Conservation (phyloP, 2,888 invertebrate species). For the Poecilus cupreus region DNA sequence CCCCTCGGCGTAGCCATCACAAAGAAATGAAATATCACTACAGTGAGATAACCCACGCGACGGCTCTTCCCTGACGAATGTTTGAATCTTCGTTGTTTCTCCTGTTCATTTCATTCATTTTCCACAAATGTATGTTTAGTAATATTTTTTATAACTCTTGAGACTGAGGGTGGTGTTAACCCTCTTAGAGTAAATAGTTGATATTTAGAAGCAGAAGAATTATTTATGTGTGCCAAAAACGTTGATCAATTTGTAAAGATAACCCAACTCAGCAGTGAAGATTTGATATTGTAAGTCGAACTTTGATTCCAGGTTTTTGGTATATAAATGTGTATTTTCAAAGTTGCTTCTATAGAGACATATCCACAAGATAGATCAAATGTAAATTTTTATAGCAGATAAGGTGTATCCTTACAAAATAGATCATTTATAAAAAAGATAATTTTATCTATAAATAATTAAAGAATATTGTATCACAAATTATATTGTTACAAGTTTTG, state of each 20-base stretch:
- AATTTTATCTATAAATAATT: conserved; percentile 42
- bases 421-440: conserved; percentile 47
- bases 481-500: conserved; percentile 55
- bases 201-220: conserved; percentile 44
- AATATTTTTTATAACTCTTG: conserved; percentile 55
- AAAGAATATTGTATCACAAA: conserved; percentile 43
- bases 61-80: conserved; percentile 26
- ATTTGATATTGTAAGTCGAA: neutral
- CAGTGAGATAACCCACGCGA: neutral
- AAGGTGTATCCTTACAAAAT: conserved; percentile 58
- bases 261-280: neutral
- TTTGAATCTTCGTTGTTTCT: conserved; percentile 2
- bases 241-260: conserved; percentile 42
- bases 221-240: conserved; percentile 56
- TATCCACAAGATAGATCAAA: conserved; percentile 56
- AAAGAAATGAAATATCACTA: conserved; percentile 28
- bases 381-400: conserved; percentile 57
- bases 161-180: conserved; percentile 29
- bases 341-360: conserved; percentile 59
- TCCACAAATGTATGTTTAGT: conserved; percentile 46
- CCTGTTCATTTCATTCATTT: conserved; percentile 5
- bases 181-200: conserved; percentile 47
- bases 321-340: conserved; percentile 58
- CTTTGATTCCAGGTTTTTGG: conserved; percentile 47
- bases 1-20: neutral